Conservation (phyloP, 2,888 invertebrate species). For the Torymus texanus region DNA sequence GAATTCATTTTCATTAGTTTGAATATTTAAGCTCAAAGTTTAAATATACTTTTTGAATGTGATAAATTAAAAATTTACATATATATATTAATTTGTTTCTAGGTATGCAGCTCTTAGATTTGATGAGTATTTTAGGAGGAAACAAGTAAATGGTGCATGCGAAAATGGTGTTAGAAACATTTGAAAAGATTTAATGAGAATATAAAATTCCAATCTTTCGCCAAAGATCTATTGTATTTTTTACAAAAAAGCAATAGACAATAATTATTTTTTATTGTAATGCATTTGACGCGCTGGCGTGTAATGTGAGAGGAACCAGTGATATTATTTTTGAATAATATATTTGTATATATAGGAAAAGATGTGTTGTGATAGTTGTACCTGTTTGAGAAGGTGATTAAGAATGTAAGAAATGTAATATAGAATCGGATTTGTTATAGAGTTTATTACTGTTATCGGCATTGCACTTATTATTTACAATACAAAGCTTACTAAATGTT, state of each 20-base stretch:
- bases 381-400: background rate
- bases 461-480: slow-evolving; percentile 9
- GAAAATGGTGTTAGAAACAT: slow-evolving; percentile 48
- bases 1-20: too few species aligned
- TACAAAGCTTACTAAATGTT: slow-evolving; percentile 12
- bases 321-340: slow-evolving; percentile 48
- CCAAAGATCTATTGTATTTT: slow-evolving; percentile 51
- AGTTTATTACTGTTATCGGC: slow-evolving; percentile 22
- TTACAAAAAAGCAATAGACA: slow-evolving; percentile 24
- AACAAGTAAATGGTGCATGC: slow-evolving; percentile 65
- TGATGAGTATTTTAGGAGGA: slow-evolving; percentile 83
- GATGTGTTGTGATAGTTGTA: slow-evolving; percentile 37
- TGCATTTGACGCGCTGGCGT: slow-evolving; percentile 35
- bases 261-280: slow-evolving; percentile 38
- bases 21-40: too few species aligned
- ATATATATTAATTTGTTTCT: slow-evolving; percentile 63
- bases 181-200: slow-evolving; percentile 25
- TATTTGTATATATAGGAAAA: slow-evolving; percentile 50
- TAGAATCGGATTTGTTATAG: slow-evolving; percentile 21
- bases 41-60: too few species aligned
- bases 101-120: slow-evolving; percentile 85
- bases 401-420: slow-evolving; percentile 10
- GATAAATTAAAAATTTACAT: too few species aligned
- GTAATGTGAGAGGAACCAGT: slow-evolving; percentile 19
- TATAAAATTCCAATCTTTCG: slow-evolving; percentile 20